Base-by-base conservation (phyloP, 2,888 invertebrate species). In the Micoletzkya japonica region DNA sequence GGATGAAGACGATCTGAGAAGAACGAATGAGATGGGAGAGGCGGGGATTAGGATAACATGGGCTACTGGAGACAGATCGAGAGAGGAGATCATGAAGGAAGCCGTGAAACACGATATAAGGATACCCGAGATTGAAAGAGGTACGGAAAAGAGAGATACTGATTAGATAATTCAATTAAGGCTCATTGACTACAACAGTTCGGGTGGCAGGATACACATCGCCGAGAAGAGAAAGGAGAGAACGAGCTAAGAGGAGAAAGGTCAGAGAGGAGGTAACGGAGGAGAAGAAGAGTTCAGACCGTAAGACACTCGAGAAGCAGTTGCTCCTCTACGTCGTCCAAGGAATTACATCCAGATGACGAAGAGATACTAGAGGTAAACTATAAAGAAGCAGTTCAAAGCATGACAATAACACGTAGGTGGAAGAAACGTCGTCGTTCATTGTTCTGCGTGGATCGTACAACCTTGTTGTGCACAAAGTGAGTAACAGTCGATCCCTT, bases 401-500 rank as follows among this genome's bases (percentile, higher is more conserved):
- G 4, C 26, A 57, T 57, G 10, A 14, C 7, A 57, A 32, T 14
- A 28, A 4, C 57, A 57, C 17, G 7, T 3, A 64, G 64, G 64
- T 64, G 26, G 64, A 64, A 64, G 64, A 52, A 24, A 64, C 34
- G 34, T 34, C 32, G 10, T 24, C 36, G 4, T 36, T 36, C 64
- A 64, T 64, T 28, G 24, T 64, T 7, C 44, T 64, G 2, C 64
- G 64, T 17, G 64, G 64, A 4, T 64, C 64, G 2, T 64, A 64
- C 64, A 64, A 64, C 52, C 64, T 64, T 30, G 64, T 64, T n/a
- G 52, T 64, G 2, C 7, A 50, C 1, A 64, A 64, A 49, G 61
- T 61, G 44, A 6, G 10, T 10, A 7, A 39, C 7, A 39, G 39
- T 39, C 17, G 17, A 39, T 39, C 17, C 39, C 17, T 7, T 17